These are phyloP conservation scores for Pectinophora gossypiella DNA, from an alignment of 1,140 invertebrate genomes.

Conservation along the genomic window DNA sequence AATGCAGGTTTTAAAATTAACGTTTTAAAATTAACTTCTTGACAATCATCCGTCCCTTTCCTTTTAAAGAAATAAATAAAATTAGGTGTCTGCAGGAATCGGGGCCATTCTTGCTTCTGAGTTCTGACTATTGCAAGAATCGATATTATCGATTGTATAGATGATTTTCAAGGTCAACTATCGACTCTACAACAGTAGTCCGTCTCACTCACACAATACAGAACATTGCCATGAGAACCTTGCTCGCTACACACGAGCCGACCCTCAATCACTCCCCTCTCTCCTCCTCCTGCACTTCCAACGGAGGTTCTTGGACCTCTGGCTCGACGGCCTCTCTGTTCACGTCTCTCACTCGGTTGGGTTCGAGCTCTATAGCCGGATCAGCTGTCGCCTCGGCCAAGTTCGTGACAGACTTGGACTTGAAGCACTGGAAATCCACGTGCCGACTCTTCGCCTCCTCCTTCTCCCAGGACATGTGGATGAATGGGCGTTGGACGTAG, in stretches of 20 bases:
- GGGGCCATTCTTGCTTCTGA: no score
- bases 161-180: no score
- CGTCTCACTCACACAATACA: background rate
- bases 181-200: no score
- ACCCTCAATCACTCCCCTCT: slow-evolving; percentile 44
- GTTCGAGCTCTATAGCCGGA: slow-evolving; percentile 74
- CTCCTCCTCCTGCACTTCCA: slow-evolving; percentile 33
- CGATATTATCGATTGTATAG: no score
- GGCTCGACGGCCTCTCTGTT: slow-evolving; percentile 6
- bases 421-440: slow-evolving; percentile 98
- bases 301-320: slow-evolving; percentile 28
- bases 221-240: background rate
- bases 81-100: no score
- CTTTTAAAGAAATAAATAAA: no score
- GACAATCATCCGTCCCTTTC: no score
- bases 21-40: no score
- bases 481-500: slow-evolving; percentile 99
- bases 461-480: slow-evolving; percentile 99
- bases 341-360: slow-evolving; percentile 18
- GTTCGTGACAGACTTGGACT: slow-evolving; percentile 96
- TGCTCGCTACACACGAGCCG: slow-evolving; percentile 6
- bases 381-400: slow-evolving; percentile 94
- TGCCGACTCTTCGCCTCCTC: slow-evolving; percentile 99
- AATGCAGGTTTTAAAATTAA: no score
- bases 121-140: no score